Evolutionary conservation across 2,797 vertebrate genomes (phyloP).

Genomic region (Apodemus agrarius): DNA sequence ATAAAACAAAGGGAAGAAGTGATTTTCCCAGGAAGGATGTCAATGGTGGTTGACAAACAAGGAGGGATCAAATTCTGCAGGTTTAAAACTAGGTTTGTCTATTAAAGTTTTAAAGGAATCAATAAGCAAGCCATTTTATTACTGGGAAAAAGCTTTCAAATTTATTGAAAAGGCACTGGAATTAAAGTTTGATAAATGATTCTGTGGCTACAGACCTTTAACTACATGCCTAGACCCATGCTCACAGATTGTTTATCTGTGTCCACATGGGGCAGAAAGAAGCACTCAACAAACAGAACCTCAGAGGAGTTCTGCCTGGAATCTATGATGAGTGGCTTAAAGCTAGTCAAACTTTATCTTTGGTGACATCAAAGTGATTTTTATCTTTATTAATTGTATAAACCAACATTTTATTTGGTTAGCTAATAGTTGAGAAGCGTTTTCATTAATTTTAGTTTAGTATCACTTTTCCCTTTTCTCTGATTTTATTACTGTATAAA

Average conservation of each 20-base stretch:
- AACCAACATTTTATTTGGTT: conserved; percentile 22
- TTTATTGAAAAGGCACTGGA: neutral
- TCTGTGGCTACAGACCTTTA: neutral
- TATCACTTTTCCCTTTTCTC: neutral
- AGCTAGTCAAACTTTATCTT: conserved; percentile 24
- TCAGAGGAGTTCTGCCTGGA: neutral
- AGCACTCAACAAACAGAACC: neutral
- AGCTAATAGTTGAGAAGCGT: conserved; percentile 33
- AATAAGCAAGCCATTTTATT: too few species aligned
- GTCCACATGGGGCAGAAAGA: neutral
- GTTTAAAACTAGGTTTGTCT: neutral
- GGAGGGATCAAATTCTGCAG: neutral
- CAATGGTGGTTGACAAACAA: neutral
- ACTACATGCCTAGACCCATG: neutral
- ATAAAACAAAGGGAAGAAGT: neutral
- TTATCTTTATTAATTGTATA: neutral
- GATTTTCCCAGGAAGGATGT: neutral
- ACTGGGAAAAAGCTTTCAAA: neutral
- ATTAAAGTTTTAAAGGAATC: neutral
- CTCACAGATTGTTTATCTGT: neutral
- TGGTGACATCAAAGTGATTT: conserved; percentile 1
- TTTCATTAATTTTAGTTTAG: neutral
- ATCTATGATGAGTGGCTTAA: neutral
- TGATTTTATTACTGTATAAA: neutral
- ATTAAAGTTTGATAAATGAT: neutral